Base-by-base conservation (phyloP, 2,888 invertebrate species). In the Deroplatys truncata region DNA sequence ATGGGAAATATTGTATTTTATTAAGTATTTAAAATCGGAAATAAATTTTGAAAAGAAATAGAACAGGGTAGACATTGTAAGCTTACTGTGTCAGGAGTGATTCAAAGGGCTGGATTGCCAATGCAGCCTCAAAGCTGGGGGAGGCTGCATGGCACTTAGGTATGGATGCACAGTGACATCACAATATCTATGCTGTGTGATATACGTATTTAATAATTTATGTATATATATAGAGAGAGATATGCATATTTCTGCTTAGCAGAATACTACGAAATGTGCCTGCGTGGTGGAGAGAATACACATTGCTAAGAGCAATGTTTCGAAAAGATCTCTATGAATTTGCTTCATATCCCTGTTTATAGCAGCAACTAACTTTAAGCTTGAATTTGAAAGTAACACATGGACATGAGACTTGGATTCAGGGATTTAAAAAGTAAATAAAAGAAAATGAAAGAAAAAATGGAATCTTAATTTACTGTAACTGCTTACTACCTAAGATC, bases 51-150 rank as follows among this genome's bases (percentile, higher is more conserved):
- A 83, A 84, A 90, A 84, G 28, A 88, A 86, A 85, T 85, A 86
- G 20, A 28, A 25, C 28, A 85, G 88, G 43, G 29, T 86, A 90
- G 83, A 86, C 85, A 86, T 88, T 88, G 88, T 88, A 72, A 85
- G 89, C 49, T 82, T 84, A 89, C 82, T 89, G 89, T 88, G 89
- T 88, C 84, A n/a, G 56, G 29, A 29, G 28, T 20, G 16, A 20
- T 72, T 72, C 20, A 20, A 20, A 72, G 16, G 56, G 56, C 9
- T 43, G 43, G 7, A 20, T 72, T 72, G 56, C 56, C 15, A 7
- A 72, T 85, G 16, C 28, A 56, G 56, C 49, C 85, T 49, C 56
- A 85, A 49, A 56, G 85, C 85, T 85, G 56, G 85, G 85, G 25
- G 85, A 49, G 43, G 85, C 56, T 85, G 49, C 13, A 28, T 28